phyloP scores from a whole-genome alignment of 1,140 invertebrate species.

The Magallana angulata region DNA sequence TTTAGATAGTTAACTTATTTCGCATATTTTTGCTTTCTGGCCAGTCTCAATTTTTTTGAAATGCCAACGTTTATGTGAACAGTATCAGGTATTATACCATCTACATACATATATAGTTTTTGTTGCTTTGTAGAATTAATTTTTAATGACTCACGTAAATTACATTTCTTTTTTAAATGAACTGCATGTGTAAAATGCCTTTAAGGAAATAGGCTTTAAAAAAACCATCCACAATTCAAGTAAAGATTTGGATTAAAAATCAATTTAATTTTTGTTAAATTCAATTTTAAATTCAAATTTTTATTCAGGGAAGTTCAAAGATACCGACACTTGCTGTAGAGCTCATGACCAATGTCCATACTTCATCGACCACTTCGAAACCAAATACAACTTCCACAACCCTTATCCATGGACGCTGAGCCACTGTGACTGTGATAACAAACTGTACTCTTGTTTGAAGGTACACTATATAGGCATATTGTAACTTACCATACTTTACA shows the following conservation, averaged over 20 bases:
- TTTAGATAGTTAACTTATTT: no score
- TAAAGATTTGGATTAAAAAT: background rate
- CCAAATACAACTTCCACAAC: slow-evolving; percentile 55
- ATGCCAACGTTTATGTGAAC: no score
- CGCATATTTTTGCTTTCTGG: no score
- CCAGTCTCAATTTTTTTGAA: no score
- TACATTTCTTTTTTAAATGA: no score
- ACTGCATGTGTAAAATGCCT: background rate
- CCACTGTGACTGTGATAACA: slow-evolving; percentile 58
- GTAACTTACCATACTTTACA: no score
- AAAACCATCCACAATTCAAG: background rate
- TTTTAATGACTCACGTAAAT: no score
- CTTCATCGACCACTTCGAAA: slow-evolving; percentile 53
- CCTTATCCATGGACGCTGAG: slow-evolving; percentile 61
- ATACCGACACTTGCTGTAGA: slow-evolving; percentile 57
- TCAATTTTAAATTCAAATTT: background rate
- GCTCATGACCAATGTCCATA: slow-evolving; percentile 60
- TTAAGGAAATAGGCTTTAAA: background rate
- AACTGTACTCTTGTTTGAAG: slow-evolving; percentile 55
- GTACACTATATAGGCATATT: background rate
- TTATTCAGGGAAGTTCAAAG: slow-evolving; percentile 47
- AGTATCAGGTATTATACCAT: no score
- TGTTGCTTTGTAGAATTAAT: no score
- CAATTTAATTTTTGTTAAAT: background rate
- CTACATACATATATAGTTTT: no score